phyloP scores from a whole-genome alignment of 92 coral and sea anemone species.

The Phymanthus crucifer region DNA sequence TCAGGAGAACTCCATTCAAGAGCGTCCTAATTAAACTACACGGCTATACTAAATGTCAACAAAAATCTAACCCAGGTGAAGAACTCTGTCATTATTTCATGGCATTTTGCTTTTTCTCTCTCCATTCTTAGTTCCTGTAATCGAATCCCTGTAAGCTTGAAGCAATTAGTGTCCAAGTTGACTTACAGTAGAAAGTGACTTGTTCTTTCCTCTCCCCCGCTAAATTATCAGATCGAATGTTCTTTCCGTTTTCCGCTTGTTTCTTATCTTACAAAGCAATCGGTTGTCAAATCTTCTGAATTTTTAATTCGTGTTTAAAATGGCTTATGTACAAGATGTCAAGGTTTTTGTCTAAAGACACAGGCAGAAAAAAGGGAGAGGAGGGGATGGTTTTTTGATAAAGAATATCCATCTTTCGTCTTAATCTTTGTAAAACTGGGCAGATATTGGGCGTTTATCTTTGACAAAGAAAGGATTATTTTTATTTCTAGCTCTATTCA shows the following conservation, averaged over 20 bases:
- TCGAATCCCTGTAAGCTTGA: not conserved
- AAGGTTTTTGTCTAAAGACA: not conserved
- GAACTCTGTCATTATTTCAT: not conserved
- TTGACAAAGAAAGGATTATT: slow-evolving; percentile 1
- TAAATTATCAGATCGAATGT: not conserved
- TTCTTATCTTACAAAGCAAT: not conserved
- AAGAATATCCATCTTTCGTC: not conserved
- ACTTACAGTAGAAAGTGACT: not conserved
- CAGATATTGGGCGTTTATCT: not conserved
- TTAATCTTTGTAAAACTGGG: not conserved
- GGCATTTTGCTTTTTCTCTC: not conserved
- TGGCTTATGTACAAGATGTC: no score
- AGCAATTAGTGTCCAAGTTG: not conserved
- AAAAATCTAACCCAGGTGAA: not conserved
- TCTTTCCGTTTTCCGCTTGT: not conserved
- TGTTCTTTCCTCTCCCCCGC: not conserved
- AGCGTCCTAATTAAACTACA: not conserved
- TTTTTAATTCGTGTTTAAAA: no score
- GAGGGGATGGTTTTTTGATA: not conserved
- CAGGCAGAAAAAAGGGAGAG: not conserved
- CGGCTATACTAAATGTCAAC: not conserved
- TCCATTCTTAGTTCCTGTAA: not conserved
- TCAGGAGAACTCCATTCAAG: not conserved
- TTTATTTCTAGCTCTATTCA: not conserved
- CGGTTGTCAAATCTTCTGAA: not conserved